These are phyloP conservation scores for Coenonympha glycerion DNA, from an alignment of 2,888 invertebrate species.

Conservation along the genomic window DNA sequence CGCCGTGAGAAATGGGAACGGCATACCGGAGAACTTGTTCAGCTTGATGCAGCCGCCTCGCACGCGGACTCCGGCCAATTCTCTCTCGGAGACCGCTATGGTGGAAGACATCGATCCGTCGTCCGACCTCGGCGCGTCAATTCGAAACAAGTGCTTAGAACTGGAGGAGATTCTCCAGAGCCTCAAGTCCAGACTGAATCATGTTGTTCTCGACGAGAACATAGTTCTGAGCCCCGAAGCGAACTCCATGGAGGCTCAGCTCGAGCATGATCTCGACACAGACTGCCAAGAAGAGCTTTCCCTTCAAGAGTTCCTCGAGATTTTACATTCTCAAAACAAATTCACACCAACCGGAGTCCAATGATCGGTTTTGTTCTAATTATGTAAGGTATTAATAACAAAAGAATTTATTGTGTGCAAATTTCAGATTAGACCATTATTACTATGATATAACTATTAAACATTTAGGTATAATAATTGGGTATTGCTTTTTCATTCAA, in stretches of 20 bases:
- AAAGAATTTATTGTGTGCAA: slow-evolving; percentile 66
- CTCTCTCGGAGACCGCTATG: slow-evolving; percentile 61
- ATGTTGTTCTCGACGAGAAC: slow-evolving; percentile 69
- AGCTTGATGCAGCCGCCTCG: slow-evolving; percentile 65
- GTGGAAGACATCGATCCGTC: slow-evolving; percentile 70
- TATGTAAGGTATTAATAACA: slow-evolving; percentile 38
- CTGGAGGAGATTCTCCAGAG: slow-evolving; percentile 71
- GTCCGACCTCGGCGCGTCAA: slow-evolving; percentile 68
- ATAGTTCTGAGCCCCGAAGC: slow-evolving; percentile 70
- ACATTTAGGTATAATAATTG: slow-evolving; percentile 20
- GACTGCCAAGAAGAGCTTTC: slow-evolving; percentile 72
- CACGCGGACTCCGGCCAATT: slow-evolving; percentile 67
- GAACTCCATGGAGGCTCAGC: slow-evolving; percentile 66
- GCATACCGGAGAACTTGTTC: slow-evolving; percentile 57
- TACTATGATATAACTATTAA: slow-evolving; percentile 38
- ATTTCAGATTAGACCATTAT: slow-evolving; percentile 55
- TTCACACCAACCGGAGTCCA: slow-evolving; percentile 54
- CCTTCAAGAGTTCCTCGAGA: slow-evolving; percentile 68
- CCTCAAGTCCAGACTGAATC: slow-evolving; percentile 67
- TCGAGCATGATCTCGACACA: slow-evolving; percentile 71
- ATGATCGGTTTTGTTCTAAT: slow-evolving; percentile 45
- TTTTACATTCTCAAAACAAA: slow-evolving; percentile 69
- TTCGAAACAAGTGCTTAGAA: slow-evolving; percentile 70
- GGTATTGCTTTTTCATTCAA: slow-evolving; percentile 12
- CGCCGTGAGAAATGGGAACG: slow-evolving; percentile 51